Evolutionary conservation across 1,140 invertebrate genomes (phyloP).

Genomic region (Brevipalpus yothersi): DNA sequence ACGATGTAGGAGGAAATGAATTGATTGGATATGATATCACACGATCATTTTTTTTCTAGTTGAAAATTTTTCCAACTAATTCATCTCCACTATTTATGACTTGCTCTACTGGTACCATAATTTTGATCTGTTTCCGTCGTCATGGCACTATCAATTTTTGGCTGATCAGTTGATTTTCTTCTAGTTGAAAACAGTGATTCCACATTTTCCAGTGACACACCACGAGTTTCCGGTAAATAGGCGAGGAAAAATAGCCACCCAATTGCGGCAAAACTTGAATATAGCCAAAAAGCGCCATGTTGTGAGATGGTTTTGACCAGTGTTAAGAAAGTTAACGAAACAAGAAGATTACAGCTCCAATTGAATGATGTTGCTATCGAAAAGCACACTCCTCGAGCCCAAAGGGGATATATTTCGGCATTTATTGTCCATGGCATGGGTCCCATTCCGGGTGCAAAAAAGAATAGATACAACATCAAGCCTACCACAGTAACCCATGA

Average conservation of each 20-base stretch:
- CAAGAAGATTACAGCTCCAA: slow-evolving; percentile 31
- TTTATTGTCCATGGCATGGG: slow-evolving; percentile 40
- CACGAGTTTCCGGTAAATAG: slow-evolving; percentile 30
- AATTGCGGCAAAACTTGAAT: slow-evolving; percentile 23
- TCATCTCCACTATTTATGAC: too few species aligned
- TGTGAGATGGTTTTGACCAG: slow-evolving; percentile 24
- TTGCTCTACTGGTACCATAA: too few species aligned
- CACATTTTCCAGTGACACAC: slow-evolving; percentile 27
- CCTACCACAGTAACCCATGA: slow-evolving; percentile 27
- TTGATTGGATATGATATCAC: too few species aligned
- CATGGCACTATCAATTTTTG: too few species aligned
- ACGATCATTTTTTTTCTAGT: too few species aligned
- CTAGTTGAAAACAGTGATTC: slow-evolving; percentile 6
- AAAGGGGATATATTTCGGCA: slow-evolving; percentile 35
- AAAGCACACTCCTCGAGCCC: slow-evolving; percentile 31
- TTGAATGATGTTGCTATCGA: slow-evolving; percentile 31
- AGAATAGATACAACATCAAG: slow-evolving; percentile 26
- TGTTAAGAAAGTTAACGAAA: slow-evolving; percentile 33
- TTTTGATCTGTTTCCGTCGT: too few species aligned
- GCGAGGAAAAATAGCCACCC: slow-evolving; percentile 25
- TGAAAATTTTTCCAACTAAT: too few species aligned
- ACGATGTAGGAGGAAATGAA: too few species aligned
- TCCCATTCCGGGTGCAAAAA: slow-evolving; percentile 32
- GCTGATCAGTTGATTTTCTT: neutral
- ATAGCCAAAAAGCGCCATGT: slow-evolving; percentile 29